A percentile compares a stretch with the other conserved stretches of the same genome.
These are phyloP conservation scores for Cyprinella venusta DNA, from an alignment of 2,797 vertebrate species.

Conservation along the genomic window DNA sequence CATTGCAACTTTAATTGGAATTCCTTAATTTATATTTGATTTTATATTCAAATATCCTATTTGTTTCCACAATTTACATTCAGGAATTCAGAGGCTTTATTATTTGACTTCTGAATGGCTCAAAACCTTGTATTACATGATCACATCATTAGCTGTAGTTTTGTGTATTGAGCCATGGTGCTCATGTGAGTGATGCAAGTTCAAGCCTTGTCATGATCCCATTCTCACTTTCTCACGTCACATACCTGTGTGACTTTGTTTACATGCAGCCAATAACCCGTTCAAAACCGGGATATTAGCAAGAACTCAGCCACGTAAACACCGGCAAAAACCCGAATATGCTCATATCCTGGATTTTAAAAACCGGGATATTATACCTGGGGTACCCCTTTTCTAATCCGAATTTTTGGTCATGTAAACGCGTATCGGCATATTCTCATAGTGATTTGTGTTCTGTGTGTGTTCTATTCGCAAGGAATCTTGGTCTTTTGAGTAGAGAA, in stretches of 20 bases:
- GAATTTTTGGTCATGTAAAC: too few relatives aligned
- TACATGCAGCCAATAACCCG: too few relatives aligned
- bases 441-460: too few relatives aligned
- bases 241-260: background rate
- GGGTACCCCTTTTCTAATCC: too few relatives aligned
- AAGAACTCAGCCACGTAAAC: too few relatives aligned
- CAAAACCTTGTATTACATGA: background rate
- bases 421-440: too few relatives aligned
- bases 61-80: background rate
- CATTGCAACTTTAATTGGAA: background rate
- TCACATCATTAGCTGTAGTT: background rate
- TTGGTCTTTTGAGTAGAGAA: too few relatives aligned
- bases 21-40: background rate
- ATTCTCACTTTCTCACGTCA: background rate
- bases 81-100: background rate
- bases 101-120: background rate
- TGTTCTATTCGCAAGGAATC: too few relatives aligned
- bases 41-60: background rate
- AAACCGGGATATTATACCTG: too few relatives aligned
- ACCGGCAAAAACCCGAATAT: too few relatives aligned
- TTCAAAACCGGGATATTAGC: too few relatives aligned
- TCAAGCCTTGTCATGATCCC: background rate
- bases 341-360: too few relatives aligned
- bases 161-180: background rate
- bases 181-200: background rate